phyloP scores from a whole-genome alignment of 2,888 invertebrate species.

The Pachliopta kotzebuea region DNA sequence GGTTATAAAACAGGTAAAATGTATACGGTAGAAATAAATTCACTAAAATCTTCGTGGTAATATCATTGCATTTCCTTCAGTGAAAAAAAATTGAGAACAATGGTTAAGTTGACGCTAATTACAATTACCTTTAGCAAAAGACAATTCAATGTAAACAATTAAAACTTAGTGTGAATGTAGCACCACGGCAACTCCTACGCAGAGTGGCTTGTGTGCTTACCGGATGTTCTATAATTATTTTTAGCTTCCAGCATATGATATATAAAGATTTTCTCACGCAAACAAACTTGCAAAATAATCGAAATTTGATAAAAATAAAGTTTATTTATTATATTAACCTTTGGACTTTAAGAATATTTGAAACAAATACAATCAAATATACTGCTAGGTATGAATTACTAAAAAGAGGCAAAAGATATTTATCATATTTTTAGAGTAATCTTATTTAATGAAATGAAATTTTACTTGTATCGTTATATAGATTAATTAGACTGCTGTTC shows the following conservation, averaged over 20 bases:
- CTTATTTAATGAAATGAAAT: background rate
- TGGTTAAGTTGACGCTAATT: conserved; percentile 16
- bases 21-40: background rate
- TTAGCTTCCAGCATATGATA: conserved; percentile 5
- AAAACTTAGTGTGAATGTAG: conserved; percentile 25
- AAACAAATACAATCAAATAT: too few species aligned
- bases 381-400: too few species aligned
- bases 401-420: too few species aligned
- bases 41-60: background rate
- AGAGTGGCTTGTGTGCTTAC: conserved; percentile 16
- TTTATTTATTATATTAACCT: too few species aligned
- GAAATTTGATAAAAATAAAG: background rate
- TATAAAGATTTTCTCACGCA: conserved; percentile 7
- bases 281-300: background rate
- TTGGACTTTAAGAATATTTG: too few species aligned
- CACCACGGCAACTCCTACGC: conserved; percentile 18
- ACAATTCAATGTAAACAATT: conserved; percentile 26
- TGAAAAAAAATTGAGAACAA: conserved; percentile 23
- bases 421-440: background rate
- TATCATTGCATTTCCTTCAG: background rate
- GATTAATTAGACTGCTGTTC: conserved; percentile 19
- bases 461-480: background rate
- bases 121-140: conserved; percentile 27
- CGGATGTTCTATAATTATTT: conserved; percentile 25
- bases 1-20: background rate